These are phyloP conservation scores for Amphiduros pacificus DNA, from an alignment of 2,888 invertebrate species.

Conservation along the genomic window DNA sequence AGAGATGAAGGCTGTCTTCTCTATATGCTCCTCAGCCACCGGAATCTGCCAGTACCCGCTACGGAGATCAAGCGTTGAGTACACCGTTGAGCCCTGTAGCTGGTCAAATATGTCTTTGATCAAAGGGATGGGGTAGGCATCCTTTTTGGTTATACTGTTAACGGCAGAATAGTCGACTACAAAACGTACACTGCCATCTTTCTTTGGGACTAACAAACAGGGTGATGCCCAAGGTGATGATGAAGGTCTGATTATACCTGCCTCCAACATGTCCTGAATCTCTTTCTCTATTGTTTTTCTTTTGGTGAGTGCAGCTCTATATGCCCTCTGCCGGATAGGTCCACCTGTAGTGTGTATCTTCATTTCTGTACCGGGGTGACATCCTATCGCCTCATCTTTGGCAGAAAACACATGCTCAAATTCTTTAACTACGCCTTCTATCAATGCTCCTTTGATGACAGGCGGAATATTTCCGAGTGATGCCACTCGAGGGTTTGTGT, in stretches of 20 bases:
- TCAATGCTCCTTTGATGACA: no score
- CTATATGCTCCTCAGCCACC: conserved; percentile 7
- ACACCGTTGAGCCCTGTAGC: conserved; percentile 16
- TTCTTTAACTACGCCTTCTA: no score
- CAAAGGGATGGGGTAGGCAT: conserved; percentile 17
- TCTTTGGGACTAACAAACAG: conserved; percentile 10
- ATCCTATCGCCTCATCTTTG: no score
- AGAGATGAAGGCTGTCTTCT: conserved; percentile 25
- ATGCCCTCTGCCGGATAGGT: conserved; percentile 4
- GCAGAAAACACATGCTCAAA: no score
- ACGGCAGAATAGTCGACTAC: conserved; percentile 8
- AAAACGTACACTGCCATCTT: not conserved
- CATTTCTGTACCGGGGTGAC: no score
- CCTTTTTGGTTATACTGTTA: conserved; percentile 12
- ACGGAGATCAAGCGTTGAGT: conserved; percentile 29
- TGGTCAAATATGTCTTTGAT: conserved; percentile 25
- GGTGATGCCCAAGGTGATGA: conserved; percentile 10
- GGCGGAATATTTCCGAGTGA: no score
- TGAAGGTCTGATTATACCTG: conserved; percentile 1
- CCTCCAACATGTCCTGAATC: conserved; percentile 2
- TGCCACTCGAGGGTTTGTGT: no score
- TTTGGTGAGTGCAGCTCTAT: conserved; percentile 1
- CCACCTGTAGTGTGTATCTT: no score
- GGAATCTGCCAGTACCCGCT: conserved; percentile 32
- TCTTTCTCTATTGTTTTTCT: not conserved